A percentile compares a stretch with the other conserved stretches of the same genome.
Conservation (phyloP, 2,113 vertebrate genomes). For the Mirounga angustirostris region DNA sequence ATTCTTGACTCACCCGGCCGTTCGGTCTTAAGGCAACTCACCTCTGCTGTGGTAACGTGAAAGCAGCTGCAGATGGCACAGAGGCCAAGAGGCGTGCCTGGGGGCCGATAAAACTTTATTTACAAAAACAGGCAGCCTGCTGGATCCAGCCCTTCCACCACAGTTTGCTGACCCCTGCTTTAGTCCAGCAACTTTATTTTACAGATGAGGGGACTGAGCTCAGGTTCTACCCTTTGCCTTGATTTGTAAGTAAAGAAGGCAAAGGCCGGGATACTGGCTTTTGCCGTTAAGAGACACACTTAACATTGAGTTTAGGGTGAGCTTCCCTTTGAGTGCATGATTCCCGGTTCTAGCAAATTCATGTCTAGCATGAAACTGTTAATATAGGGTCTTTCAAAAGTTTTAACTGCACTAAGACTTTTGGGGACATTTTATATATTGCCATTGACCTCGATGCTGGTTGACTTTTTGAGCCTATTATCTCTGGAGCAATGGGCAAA, state of each 20-base stretch:
- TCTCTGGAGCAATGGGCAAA: slow-evolving; percentile 14
- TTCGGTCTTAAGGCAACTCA: background rate
- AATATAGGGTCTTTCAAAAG: background rate
- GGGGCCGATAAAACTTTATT: slow-evolving; percentile 45
- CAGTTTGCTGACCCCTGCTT: background rate
- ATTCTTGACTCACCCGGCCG: background rate
- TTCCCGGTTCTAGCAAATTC: slow-evolving; percentile 20
- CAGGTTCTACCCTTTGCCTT: background rate
- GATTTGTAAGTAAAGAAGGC: slow-evolving; percentile 3
- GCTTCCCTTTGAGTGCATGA: background rate
- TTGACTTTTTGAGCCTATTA: slow-evolving; percentile 27
- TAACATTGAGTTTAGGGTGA: slow-evolving; percentile 36
- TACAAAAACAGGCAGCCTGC: background rate
- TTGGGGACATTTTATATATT: background rate
- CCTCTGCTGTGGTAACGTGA: background rate
- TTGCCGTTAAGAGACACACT: background rate
- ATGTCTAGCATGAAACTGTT: background rate
- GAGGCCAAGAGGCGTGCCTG: background rate
- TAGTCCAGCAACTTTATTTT: slow-evolving; percentile 37
- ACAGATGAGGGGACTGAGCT: slow-evolving; percentile 47
- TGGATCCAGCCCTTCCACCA: background rate
- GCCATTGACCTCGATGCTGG: background rate
- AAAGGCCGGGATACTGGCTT: slow-evolving; percentile 25
- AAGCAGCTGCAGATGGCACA: background rate
- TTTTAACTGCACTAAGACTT: slow-evolving; percentile 15